phyloP scores from a whole-genome alignment of 2,888 invertebrate genomes.

The Cloeon dipterum region DNA sequence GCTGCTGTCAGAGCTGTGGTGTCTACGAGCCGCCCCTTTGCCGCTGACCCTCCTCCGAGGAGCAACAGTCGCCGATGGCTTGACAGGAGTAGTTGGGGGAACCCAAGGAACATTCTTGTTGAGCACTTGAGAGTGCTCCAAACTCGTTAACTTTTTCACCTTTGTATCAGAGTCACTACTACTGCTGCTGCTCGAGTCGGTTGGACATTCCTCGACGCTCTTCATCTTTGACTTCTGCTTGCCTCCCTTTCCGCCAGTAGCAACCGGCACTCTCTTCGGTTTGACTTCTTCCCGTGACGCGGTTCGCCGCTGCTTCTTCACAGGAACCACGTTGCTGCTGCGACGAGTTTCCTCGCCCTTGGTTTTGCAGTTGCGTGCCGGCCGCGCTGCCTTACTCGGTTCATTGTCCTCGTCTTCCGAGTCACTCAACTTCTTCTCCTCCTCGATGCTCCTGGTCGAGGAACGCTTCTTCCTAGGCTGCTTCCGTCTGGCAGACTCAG shows the following conservation, averaged over 20 bases:
- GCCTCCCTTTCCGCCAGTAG: neutral
- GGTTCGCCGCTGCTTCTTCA: neutral
- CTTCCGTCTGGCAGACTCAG: neutral
- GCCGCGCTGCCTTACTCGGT: neutral
- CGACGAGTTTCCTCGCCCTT: neutral
- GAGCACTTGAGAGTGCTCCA: neutral
- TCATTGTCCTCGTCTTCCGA: neutral
- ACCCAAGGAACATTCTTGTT: neutral
- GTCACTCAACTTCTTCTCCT: neutral
- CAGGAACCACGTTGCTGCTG: neutral
- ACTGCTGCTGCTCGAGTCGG: neutral
- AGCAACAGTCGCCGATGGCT: neutral
- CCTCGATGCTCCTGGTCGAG: neutral
- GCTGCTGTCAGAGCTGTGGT: constrained; percentile 14
- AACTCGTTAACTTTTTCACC: constrained; percentile 1
- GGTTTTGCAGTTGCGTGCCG: neutral
- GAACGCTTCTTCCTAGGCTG: neutral
- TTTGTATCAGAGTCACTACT: constrained; percentile 1
- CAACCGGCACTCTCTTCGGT: neutral
- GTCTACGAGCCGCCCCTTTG: neutral
- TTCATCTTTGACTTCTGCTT: neutral
- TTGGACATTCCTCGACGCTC: neutral
- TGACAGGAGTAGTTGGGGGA: neutral
- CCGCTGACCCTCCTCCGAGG: neutral
- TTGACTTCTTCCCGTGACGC: neutral